phyloP scores from a whole-genome alignment of 2,113 vertebrate genomes.

The Amphiprion ocellaris region DNA sequence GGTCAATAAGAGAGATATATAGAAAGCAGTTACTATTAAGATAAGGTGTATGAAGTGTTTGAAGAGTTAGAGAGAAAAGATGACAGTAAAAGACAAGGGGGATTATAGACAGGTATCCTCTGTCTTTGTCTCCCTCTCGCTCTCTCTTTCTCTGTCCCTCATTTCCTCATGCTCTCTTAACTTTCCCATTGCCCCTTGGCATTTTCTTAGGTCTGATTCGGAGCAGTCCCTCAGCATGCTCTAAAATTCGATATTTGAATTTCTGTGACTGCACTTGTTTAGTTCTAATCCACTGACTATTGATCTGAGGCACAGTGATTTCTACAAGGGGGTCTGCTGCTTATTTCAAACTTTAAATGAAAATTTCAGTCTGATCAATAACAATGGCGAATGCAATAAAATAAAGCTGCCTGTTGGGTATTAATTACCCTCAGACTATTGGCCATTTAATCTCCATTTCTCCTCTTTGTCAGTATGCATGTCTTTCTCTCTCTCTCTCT shows the following conservation, averaged over 20 bases:
- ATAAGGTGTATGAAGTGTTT: slow-evolving; percentile 18
- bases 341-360: slow-evolving; percentile 83
- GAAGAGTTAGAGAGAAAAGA: slow-evolving; percentile 16
- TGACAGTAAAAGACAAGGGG: slow-evolving; percentile 5
- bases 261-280: slow-evolving; percentile 85
- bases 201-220: slow-evolving; percentile 62
- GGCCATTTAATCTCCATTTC: slow-evolving; percentile 51
- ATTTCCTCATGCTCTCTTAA: slow-evolving; percentile 37
- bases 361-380: slow-evolving; percentile 79
- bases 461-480: slow-evolving; percentile 26
- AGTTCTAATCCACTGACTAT: slow-evolving; percentile 88
- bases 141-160: slow-evolving; percentile 9
- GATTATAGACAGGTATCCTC: slow-evolving; percentile 32
- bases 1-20: slow-evolving; percentile 25
- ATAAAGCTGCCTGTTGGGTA: slow-evolving; percentile 62
- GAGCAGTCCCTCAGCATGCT: slow-evolving; percentile 40
- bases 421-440: slow-evolving; percentile 68
- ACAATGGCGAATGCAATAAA: slow-evolving; percentile 68
- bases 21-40: slow-evolving; percentile 27
- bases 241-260: slow-evolving; percentile 74
- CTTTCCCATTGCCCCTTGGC: slow-evolving; percentile 42
- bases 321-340: slow-evolving; percentile 78
- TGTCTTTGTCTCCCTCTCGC: slow-evolving; percentile 11
- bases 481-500: neutral
- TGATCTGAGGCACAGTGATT: slow-evolving; percentile 83